A percentile compares a stretch with the other conserved stretches of the same genome.
Evolutionary conservation across 2,888 invertebrate species (phyloP).

Genomic region (Clivina fossor): DNA sequence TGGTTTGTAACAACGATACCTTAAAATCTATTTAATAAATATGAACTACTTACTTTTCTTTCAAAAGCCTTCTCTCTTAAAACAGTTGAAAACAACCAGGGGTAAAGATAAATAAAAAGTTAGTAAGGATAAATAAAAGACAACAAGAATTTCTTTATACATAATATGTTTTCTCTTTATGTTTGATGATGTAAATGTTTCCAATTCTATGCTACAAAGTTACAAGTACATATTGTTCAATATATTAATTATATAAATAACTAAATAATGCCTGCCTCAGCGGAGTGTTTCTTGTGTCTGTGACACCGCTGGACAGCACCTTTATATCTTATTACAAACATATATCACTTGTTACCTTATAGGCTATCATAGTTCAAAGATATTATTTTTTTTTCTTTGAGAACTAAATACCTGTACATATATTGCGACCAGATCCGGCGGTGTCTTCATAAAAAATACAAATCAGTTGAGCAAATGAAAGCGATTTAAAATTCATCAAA

Average conservation of each 20-base stretch:
- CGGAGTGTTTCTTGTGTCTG: slow-evolving; percentile 31
- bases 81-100: neutral
- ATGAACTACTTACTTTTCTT: too few relatives aligned
- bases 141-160: slow-evolving; percentile 22
- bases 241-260: slow-evolving; percentile 31
- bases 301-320: slow-evolving; percentile 34
- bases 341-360: slow-evolving; percentile 32
- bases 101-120: neutral
- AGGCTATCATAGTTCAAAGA: slow-evolving; percentile 30
- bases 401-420: slow-evolving; percentile 31
- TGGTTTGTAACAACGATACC: slow-evolving; percentile 5
- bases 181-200: slow-evolving; percentile 31
- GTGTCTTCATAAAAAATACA: slow-evolving; percentile 32
- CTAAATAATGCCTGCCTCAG: slow-evolving; percentile 32
- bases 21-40: neutral
- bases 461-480: slow-evolving; percentile 34
- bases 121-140: slow-evolving; percentile 3
- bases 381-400: too few relatives aligned
- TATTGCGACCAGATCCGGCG: slow-evolving; percentile 32
- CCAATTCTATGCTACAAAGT: slow-evolving; percentile 29
- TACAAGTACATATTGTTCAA: slow-evolving; percentile 32
- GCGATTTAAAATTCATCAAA: slow-evolving; percentile 31
- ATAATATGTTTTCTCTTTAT: slow-evolving; percentile 32
- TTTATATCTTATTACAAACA: slow-evolving; percentile 32
- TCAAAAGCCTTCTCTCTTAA: neutral